Conservation (phyloP, 2,113 vertebrate species). For the Vimba vimba region DNA sequence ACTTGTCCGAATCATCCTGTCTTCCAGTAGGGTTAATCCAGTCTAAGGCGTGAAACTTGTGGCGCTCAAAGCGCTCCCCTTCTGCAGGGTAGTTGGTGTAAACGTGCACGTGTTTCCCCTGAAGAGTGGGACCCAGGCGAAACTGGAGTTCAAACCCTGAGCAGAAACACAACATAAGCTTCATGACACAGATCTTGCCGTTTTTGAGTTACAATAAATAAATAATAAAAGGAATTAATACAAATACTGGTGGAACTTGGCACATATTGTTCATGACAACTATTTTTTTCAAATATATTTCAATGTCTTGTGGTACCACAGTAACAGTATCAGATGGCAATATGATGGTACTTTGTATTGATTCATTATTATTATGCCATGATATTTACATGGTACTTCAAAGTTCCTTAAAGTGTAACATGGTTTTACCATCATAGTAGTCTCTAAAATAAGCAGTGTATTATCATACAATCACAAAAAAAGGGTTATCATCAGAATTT, state of each 20-base stretch:
- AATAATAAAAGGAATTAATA: not conserved
- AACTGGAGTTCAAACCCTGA: constrained; percentile 90
- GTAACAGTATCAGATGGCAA: not conserved
- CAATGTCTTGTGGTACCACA: not conserved
- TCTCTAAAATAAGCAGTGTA: not conserved
- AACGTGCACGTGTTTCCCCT: constrained; percentile 83
- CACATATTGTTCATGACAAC: not conserved
- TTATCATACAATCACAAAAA: not conserved
- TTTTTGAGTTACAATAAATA: not conserved
- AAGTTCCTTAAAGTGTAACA: not conserved
- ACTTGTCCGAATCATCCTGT: constrained; percentile 90
- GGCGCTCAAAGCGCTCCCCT: constrained; percentile 77
- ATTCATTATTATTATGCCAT: not conserved
- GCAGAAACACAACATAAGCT: not conserved
- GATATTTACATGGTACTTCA: not conserved
- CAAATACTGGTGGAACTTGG: not conserved
- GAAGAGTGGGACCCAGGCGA: constrained; percentile 85
- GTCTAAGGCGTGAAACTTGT: constrained; percentile 75
- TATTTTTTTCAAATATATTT: no score
- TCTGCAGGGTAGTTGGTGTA: constrained; percentile 84
- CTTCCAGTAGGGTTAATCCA: constrained; percentile 85
- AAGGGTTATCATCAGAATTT: not conserved
- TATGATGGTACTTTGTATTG: not conserved
- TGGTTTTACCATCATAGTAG: not conserved
- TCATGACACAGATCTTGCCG: not conserved